Evolutionary conservation across 2,888 invertebrate species (phyloP), one percentile per base, ranked within the genome.

Genomic region (Papilio gigon): DNA sequence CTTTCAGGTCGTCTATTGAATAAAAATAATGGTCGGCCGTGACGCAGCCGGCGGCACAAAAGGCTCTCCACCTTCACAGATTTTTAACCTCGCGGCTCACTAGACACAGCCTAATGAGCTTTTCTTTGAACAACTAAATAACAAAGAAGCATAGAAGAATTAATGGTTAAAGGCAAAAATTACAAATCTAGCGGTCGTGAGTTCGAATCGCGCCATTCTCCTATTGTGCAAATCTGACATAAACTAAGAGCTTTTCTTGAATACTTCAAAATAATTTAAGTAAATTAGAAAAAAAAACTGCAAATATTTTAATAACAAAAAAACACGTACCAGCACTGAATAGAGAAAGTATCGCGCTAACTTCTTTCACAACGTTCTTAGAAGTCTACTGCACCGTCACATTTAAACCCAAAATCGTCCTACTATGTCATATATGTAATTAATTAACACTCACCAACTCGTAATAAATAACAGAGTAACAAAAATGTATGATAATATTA

Each of bases 1-100:
- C 68, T 70, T 50, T 65, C 20, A n/a, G 65, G 70, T 71, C 65
- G 44, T 61, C 67, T 37, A 33, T 63, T 67, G 65, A 67, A 72
- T 65, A 68, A 71, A 70, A 64, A 68, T 68, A 62, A 22, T 42
- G 25, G 40, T 20, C 6, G 33, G 8, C 20, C 14, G 33, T 62
- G 67, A 67, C 67, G 62, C 67, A 67, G 25, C 50, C 9, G 27
- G 12, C 11, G 22, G 60, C 50, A 37, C 37, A 67, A 61, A 40
- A 61, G 35, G 50, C 61, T 53, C n/a, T 11, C 8, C 14, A 12
- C 22, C 35, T 40, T 35, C 22, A 35, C 17, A 35, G 17, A 47
- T 37, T 66, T 66, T 60, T 44, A 17, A 11, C 53, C 30, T 56
- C 53, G 53, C 30, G 9, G n/a, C 30, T 56, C 4, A 56, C n/a